Conservation (phyloP, 2,888 invertebrate species). For the Dasypogon diadema region DNA sequence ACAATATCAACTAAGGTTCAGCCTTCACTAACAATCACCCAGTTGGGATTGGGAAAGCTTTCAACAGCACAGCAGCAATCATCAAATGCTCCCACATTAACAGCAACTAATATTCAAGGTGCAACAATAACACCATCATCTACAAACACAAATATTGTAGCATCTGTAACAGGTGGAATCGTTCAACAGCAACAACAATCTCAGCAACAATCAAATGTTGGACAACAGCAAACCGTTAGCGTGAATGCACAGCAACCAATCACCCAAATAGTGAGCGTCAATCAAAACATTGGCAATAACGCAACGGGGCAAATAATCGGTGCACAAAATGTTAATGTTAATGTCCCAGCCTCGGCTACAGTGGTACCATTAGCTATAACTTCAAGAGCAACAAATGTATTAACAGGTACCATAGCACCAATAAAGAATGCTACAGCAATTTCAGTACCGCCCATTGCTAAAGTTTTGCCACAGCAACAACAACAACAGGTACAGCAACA, state of each 20-base stretch:
- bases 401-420: slow-evolving; percentile 66
- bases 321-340: slow-evolving; percentile 58
- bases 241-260: slow-evolving; percentile 57
- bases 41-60: slow-evolving; percentile 65
- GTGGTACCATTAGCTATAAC: slow-evolving; percentile 66
- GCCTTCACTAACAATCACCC: slow-evolving; percentile 67
- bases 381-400: slow-evolving; percentile 63
- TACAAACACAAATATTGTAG: slow-evolving; percentile 26
- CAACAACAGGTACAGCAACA: slow-evolving; percentile 19
- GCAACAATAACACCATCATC: slow-evolving; percentile 54
- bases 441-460: slow-evolving; percentile 65
- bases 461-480: slow-evolving; percentile 64
- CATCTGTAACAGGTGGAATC: slow-evolving; percentile 33
- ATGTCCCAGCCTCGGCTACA: slow-evolving; percentile 62
- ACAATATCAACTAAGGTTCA: slow-evolving; percentile 68
- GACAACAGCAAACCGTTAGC: slow-evolving; percentile 55
- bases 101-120: slow-evolving; percentile 53
- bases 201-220: slow-evolving; percentile 42
- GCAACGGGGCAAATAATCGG: slow-evolving; percentile 60
- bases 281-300: slow-evolving; percentile 57
- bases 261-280: slow-evolving; percentile 62
- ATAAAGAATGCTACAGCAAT: slow-evolving; percentile 61
- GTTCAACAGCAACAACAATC: slow-evolving; percentile 55
- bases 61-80: slow-evolving; percentile 58
- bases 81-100: slow-evolving; percentile 52